Percentiles rank a stretch among this genome's conserved stretches.
Evolutionary conservation across 2,797 vertebrate genomes (phyloP).

Genomic region (Setipinna tenuifilis): DNA sequence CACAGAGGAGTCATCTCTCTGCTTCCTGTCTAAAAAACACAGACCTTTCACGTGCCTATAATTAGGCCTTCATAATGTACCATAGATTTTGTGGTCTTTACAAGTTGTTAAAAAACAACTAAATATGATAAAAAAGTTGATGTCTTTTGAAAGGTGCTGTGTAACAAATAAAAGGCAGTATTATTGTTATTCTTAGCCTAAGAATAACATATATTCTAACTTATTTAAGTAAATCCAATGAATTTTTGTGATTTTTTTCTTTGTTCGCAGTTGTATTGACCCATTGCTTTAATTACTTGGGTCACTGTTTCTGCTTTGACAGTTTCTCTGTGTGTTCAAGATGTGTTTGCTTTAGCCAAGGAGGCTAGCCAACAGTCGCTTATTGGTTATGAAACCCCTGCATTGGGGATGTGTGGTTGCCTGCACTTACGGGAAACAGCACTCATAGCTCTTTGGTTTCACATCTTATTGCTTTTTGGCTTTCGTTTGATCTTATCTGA

Average conservation of each 20-base stretch:
- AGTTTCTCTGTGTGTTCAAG: not conserved
- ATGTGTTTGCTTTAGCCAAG: not conserved
- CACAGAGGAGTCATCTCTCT: not conserved
- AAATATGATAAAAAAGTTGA: not conserved
- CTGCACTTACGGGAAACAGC: not conserved
- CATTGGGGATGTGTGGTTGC: conserved; percentile 2
- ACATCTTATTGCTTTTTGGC: conserved; percentile 7
- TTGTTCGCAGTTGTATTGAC: not conserved
- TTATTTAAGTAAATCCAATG: not conserved
- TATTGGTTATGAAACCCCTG: conserved; percentile 11
- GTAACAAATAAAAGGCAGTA: too few relatives aligned
- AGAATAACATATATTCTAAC: not conserved
- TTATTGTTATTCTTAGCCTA: too few relatives aligned
- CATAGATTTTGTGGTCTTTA: not conserved
- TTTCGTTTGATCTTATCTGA: not conserved
- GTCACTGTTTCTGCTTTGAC: not conserved
- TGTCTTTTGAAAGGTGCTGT: too few relatives aligned
- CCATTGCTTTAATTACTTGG: not conserved
- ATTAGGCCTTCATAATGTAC: not conserved
- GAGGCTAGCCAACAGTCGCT: conserved; percentile 15
- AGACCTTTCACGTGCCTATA: not conserved
- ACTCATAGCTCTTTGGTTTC: not conserved
- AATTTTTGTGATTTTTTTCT: not conserved
- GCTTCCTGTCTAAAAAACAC: not conserved
- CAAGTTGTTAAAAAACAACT: too few relatives aligned